Evolutionary conservation across 2,888 invertebrate species (phyloP), one percentile per base, ranked within the genome.

Genomic region (Drosophila lacicola): DNA sequence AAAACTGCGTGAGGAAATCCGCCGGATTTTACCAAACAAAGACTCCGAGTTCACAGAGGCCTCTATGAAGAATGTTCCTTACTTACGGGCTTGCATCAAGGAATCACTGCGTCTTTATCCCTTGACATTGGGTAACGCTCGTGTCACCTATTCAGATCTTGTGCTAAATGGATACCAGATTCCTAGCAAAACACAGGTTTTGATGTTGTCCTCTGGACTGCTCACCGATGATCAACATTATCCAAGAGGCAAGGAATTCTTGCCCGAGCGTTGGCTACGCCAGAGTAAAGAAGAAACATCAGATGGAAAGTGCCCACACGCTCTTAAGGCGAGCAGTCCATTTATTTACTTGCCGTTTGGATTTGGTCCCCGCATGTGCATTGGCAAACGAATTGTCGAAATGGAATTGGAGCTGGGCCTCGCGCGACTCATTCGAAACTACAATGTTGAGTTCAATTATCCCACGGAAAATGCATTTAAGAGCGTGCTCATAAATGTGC

Each of bases 261-360:
- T 95, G 37, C 97, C 97, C 0, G 96, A 97, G 89, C 93, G 97
- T 47, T 97, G 97, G 97, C 61, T 94, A 17, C 79, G 90, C 0
- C 41, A 47, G 8, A 29, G 33, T 13, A 64, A 58, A 9, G 67
- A 73, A 6, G 17, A 56, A n/a, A 21, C 19, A 93, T 57, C 95
- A 2, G 54, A 42, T 4, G 96, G 95, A 0, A 93, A 95, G 83
- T 93, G 96, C 84, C 94, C 96, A 0, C 95, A 96, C 79, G 92
- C 96, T 57, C 95, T 96, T 83, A 90, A 88, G 42, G 46, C 78
- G 3, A 82, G 63, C 17, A 83, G 76, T 75, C 91, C 90, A 0
- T 92, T 92, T 36, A 49, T 89, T 0, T 90, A 84, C 66, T 89
- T 95, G 65, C 96, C 96, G 0, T 96, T 96, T 88, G 96, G 96